phyloP scores from a whole-genome alignment of 2,888 invertebrate genomes.

The Dicyrtomina minuta region DNA sequence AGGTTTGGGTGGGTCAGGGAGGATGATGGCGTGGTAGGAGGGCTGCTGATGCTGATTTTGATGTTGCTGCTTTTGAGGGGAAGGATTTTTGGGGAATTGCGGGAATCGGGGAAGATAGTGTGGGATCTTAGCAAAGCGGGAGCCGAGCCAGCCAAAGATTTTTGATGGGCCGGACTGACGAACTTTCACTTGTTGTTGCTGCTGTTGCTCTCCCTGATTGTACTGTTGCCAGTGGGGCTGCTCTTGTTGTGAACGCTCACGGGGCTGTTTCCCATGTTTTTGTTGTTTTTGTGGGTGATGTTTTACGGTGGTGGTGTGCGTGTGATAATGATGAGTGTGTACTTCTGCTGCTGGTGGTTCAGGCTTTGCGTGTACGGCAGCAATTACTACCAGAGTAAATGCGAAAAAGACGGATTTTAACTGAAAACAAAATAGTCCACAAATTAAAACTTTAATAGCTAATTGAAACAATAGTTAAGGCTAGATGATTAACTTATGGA shows the following conservation, averaged over 20 bases:
- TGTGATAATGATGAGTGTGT: slow-evolving; percentile 12
- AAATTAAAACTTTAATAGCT: too few relatives aligned
- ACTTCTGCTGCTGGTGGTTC: slow-evolving; percentile 23
- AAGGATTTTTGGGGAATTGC: slow-evolving; percentile 37
- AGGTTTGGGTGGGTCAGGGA: background rate
- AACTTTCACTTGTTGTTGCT: slow-evolving; percentile 19
- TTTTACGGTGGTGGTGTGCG: background rate
- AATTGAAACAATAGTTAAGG: too few relatives aligned
- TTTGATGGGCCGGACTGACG: slow-evolving; percentile 37
- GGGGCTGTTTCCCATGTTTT: background rate
- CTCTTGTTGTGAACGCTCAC: background rate
- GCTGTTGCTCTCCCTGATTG: background rate
- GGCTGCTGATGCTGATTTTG: background rate
- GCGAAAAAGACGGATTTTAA: background rate
- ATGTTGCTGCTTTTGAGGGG: slow-evolving; percentile 4
- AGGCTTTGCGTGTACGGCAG: background rate
- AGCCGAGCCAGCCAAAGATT: slow-evolving; percentile 50
- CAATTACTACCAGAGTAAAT: background rate
- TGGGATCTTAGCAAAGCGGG: slow-evolving; percentile 44
- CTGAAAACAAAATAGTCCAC: too few relatives aligned
- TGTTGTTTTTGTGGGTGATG: background rate
- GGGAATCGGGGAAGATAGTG: slow-evolving; percentile 42
- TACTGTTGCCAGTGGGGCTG: too few relatives aligned
- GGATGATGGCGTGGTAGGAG: background rate
- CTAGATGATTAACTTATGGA: too few relatives aligned